A percentile compares a stretch with the other conserved stretches of the same genome.
Evolutionary conservation across 2,797 vertebrate species (phyloP).

Genomic region (Luscinia luscinia): DNA sequence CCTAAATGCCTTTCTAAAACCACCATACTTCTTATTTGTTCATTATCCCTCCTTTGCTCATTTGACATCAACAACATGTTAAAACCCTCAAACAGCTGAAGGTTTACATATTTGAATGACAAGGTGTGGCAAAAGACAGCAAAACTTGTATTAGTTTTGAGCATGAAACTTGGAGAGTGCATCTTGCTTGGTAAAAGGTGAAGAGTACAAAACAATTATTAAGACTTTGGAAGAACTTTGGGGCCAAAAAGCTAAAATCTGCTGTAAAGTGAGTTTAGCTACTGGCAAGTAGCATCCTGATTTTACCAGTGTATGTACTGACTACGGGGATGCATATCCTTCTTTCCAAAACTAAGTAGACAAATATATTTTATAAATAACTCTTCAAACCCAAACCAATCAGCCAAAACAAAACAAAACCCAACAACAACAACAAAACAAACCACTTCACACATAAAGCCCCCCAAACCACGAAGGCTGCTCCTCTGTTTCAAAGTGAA

Average conservation of each 20-base stretch:
- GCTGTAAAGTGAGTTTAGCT: background rate
- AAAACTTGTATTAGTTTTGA: background rate
- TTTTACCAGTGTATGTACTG: background rate
- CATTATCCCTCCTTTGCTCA: background rate
- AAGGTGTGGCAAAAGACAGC: background rate
- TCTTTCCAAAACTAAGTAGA: background rate
- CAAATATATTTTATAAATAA: background rate
- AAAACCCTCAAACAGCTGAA: background rate
- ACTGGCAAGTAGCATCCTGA: background rate
- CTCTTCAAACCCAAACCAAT: background rate
- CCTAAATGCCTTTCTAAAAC: background rate
- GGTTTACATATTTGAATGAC: background rate
- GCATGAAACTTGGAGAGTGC: background rate
- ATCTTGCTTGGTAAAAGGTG: background rate
- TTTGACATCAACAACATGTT: background rate
- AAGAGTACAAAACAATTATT: background rate
- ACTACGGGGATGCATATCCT: background rate
- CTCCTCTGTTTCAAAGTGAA: background rate
- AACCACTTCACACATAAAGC: rapidly evolving
- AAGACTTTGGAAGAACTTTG: background rate
- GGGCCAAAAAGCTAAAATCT: background rate
- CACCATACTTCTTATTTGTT: background rate
- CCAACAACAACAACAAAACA: background rate
- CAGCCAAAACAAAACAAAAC: background rate
- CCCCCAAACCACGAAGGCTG: background rate